Base-by-base conservation (phyloP, 2,797 vertebrate genomes). In the Aldrovandia affinis region DNA sequence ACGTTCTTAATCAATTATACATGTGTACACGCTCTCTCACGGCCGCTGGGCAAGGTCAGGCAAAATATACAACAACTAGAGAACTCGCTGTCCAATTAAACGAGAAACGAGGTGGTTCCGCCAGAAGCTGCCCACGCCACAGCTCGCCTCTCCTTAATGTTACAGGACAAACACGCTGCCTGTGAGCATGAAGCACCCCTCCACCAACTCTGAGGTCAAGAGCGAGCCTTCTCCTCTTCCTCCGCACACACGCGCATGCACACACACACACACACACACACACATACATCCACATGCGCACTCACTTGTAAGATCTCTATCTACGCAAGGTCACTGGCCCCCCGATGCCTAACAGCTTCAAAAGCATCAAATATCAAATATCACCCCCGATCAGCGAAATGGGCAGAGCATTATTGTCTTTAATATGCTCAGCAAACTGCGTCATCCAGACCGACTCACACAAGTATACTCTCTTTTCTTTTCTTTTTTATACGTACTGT, bases 1-100 rank as follows among this genome's bases (percentile, higher is more conserved):
- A 33, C 33, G 82, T 28, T 77, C 36, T 54, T 44, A 73, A 73
- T 83, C 82, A 83, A n/a, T 57, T 73, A 77, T 70, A 65, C 42
- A 82, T 54, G 81, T 82, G 63, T 54, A 52, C 47, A 55, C 30
- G 8, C 22, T 63, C 33, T 52, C 81, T 68, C 20, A 7, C 22
- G 81, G 81, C 63, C 36, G 50, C 54, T 54, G 50, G 30, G 81
- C 63, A 82, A 82, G 50, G 81, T 55, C 28, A 73, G 42, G 20
- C 33, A 73, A 57, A 55, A 55, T 36, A 83, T n/a, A 68, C 10
- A 36, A 44, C 2, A 14, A 39, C 18, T 12, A 39, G 39, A 70
- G 15, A 18, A 36, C 14, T 73, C 20, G n/a, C 52, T 8, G 15
- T 36, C 22, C 54, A 61, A 61, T 8, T 25, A 83, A 78, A 83